phyloP scores from a whole-genome alignment of 2,113 vertebrate genomes.

The Perca schrenkii region DNA sequence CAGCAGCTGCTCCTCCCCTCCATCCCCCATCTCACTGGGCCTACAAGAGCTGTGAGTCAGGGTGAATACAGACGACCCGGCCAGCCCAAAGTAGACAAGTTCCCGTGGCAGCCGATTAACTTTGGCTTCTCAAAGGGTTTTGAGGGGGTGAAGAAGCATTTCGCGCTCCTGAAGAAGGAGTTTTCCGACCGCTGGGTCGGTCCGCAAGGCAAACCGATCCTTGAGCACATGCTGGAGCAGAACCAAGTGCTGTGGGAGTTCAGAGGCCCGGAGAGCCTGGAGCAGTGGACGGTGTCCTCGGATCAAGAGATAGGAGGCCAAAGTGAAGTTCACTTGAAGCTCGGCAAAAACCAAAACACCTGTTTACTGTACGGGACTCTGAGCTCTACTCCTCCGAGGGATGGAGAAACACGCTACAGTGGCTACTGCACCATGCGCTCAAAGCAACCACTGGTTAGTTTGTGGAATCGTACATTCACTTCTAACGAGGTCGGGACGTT shows the following conservation, averaged over 20 bases:
- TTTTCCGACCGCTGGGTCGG: constrained; percentile 79
- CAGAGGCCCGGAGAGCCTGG: constrained; percentile 88
- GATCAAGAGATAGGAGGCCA: constrained; percentile 93
- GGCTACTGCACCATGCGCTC: constrained; percentile 93
- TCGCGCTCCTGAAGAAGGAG: constrained; percentile 85
- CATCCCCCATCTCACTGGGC: constrained; percentile 3
- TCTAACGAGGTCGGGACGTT: not conserved
- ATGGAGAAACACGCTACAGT: constrained; percentile 92
- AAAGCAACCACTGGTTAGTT: constrained; percentile 85
- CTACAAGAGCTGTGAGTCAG: constrained; percentile 58
- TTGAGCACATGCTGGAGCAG: constrained; percentile 87
- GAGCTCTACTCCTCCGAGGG: constrained; percentile 84
- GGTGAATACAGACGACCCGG: constrained; percentile 87
- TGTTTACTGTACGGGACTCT: constrained; percentile 91
- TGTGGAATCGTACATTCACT: not conserved
- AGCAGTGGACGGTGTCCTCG: constrained; percentile 90
- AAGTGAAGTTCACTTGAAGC: constrained; percentile 88
- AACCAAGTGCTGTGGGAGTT: constrained; percentile 93
- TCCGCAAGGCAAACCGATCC: constrained; percentile 82
- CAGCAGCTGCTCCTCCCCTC: constrained; percentile 45
- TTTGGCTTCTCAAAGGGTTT: constrained; percentile 88
- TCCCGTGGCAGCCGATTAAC: constrained; percentile 79
- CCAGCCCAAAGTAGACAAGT: constrained; percentile 72
- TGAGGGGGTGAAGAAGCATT: constrained; percentile 85
- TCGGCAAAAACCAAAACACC: constrained; percentile 88